phyloP scores from a whole-genome alignment of 2,797 vertebrate species.

The Gymnoscopelus braueri region DNA sequence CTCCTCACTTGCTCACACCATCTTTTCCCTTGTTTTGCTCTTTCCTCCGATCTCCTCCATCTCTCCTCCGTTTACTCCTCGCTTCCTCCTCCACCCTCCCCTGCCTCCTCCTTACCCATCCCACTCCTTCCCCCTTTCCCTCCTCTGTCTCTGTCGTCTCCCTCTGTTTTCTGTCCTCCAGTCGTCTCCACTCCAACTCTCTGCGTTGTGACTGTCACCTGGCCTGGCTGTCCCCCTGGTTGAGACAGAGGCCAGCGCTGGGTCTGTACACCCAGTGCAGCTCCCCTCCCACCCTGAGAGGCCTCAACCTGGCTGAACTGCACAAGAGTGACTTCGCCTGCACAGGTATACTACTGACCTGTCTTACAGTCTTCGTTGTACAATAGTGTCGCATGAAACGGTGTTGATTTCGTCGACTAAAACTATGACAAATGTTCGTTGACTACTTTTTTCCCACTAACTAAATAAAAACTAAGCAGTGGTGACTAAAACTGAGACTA shows the following conservation, averaged over 20 bases:
- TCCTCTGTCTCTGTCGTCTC: background rate
- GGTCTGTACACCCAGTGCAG: slow-evolving; percentile 93
- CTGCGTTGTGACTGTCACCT: slow-evolving; percentile 92
- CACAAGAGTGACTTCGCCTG: slow-evolving; percentile 91
- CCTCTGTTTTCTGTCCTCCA: slow-evolving; percentile 45
- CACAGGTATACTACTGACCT: slow-evolving; percentile 73
- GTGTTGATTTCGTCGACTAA: too few species aligned
- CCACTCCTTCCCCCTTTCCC: background rate
- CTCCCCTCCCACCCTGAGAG: slow-evolving; percentile 82
- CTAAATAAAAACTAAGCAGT: too few species aligned
- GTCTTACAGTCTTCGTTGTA: too few species aligned
- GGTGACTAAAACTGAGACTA: too few species aligned
- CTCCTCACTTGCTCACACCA: too few species aligned
- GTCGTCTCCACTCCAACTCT: slow-evolving; percentile 92
- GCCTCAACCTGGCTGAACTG: slow-evolving; percentile 91
- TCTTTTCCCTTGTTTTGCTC: background rate
- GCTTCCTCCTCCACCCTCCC: background rate
- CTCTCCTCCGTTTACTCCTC: background rate
- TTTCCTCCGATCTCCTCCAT: background rate
- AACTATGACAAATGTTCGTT: too few species aligned
- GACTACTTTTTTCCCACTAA: too few species aligned
- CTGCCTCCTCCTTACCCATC: background rate
- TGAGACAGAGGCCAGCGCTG: slow-evolving; percentile 88
- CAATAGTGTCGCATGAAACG: too few species aligned
- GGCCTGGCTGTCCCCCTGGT: slow-evolving; percentile 92